Conservation (phyloP, 2,797 vertebrate genomes). For the Pseudochromis fuscus region DNA sequence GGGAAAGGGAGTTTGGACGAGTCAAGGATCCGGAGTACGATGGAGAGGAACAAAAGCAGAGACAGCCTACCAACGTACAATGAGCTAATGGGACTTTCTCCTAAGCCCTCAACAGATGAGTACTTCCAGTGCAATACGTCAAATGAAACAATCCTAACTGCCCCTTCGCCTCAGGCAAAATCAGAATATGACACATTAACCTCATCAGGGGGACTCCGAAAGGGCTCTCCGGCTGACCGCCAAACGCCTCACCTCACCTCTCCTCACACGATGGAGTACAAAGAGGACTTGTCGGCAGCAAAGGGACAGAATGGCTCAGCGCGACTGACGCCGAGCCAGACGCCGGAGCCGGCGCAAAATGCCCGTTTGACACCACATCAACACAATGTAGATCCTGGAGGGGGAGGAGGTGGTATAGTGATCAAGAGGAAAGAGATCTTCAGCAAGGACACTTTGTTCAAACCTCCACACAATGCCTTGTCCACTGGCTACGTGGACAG, state of each 20-base stretch:
- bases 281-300: slow-evolving; percentile 91
- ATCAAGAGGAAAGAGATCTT: slow-evolving; percentile 99
- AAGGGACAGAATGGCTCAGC: slow-evolving; percentile 89
- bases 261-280: slow-evolving; percentile 89
- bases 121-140: slow-evolving; percentile 99
- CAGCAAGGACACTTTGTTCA: slow-evolving; percentile 99
- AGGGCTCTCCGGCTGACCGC: slow-evolving; percentile 92
- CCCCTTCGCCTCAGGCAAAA: slow-evolving; percentile 95
- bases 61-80: slow-evolving; percentile 92
- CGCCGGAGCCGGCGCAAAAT: slow-evolving; percentile 90
- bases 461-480: slow-evolving; percentile 96
- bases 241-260: slow-evolving; percentile 92
- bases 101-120: slow-evolving; percentile 93
- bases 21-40: slow-evolving; percentile 89
- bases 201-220: slow-evolving; percentile 93
- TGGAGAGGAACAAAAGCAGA: slow-evolving; percentile 93
- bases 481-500: slow-evolving; percentile 90
- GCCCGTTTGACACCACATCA: slow-evolving; percentile 94
- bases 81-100: slow-evolving; percentile 93
- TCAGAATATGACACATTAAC: slow-evolving; percentile 95
- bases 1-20: slow-evolving; percentile 90
- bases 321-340: slow-evolving; percentile 86
- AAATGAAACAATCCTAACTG: slow-evolving; percentile 97
- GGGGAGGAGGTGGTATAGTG: slow-evolving; percentile 83
- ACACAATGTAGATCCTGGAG: slow-evolving; percentile 91